These are phyloP conservation scores for Notamacropus eugenii DNA, from an alignment of 2,797 vertebrate species.

Conservation along the genomic window DNA sequence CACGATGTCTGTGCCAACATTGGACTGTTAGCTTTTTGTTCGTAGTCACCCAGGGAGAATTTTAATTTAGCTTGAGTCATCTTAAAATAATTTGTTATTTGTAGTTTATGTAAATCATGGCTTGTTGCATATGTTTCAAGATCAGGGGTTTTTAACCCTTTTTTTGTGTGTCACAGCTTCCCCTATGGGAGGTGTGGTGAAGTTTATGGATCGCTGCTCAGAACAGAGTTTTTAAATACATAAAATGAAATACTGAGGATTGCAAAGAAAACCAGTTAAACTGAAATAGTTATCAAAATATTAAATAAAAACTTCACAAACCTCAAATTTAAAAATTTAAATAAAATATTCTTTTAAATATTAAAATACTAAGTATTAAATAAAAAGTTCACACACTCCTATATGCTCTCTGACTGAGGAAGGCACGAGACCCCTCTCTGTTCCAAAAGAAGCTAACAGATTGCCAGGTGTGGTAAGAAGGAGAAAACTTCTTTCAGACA, in stretches of 20 bases:
- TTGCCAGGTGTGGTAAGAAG: background rate
- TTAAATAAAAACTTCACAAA: background rate
- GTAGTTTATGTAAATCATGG: conserved; percentile 1
- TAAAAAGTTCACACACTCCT: background rate
- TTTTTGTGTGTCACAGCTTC: background rate
- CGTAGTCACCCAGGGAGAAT: conserved; percentile 50
- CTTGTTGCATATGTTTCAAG: background rate
- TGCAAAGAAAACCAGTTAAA: background rate
- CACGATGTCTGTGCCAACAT: conserved; percentile 36
- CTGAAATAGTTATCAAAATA: background rate
- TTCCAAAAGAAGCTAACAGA: background rate
- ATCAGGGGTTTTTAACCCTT: background rate
- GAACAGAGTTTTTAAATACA: background rate
- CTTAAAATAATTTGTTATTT: conserved; percentile 63
- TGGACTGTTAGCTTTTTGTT: conserved; percentile 37
- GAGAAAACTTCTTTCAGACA: background rate
- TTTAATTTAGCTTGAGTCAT: conserved; percentile 57
- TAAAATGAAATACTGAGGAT: background rate
- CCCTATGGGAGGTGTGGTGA: background rate
- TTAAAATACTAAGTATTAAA: too few species aligned
- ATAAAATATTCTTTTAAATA: background rate
- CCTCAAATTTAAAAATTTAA: background rate
- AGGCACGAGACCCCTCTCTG: background rate
- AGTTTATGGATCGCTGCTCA: background rate
- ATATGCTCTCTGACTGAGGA: background rate